Evolutionary conservation across 1,140 invertebrate genomes (phyloP).

Genomic region (Dinothrombium tinctorium): DNA sequence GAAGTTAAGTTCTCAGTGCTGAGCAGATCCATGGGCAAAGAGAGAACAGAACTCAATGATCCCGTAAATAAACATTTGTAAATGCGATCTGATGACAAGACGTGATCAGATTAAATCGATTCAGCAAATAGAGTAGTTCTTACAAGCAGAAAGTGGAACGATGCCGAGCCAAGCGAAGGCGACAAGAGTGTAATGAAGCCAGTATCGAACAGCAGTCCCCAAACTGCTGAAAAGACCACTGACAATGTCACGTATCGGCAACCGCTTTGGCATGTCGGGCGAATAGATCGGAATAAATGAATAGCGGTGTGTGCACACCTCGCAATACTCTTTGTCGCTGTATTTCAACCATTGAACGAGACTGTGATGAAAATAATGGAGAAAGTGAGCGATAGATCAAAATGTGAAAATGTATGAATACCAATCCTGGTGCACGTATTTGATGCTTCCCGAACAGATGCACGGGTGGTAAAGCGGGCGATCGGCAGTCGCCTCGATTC

Average conservation of each 20-base stretch:
- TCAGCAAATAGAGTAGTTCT: conserved; percentile 15
- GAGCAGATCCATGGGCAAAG: conserved; percentile 68
- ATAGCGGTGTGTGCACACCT: conserved; percentile 89
- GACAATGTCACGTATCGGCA: conserved; percentile 71
- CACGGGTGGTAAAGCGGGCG: conserved; percentile 88
- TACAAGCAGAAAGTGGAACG: conserved; percentile 83
- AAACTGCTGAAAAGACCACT: conserved; percentile 68
- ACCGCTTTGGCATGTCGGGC: conserved; percentile 86
- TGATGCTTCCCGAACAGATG: conserved; percentile 94
- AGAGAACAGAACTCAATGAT: conserved; percentile 46
- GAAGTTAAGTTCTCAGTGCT: conserved; percentile 75
- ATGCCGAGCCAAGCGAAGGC: conserved; percentile 92
- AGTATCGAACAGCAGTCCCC: conserved; percentile 71
- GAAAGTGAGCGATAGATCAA: conserved; percentile 4
- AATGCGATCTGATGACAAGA: conserved; percentile 35
- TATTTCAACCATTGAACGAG: conserved; percentile 47
- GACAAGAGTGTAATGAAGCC: conserved; percentile 87
- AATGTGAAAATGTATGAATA: conserved; percentile 13
- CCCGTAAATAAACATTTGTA: conserved; percentile 76
- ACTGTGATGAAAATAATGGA: conserved; percentile 16
- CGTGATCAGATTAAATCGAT: no score
- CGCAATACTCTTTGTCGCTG: conserved; percentile 94
- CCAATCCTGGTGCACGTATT: conserved; percentile 85
- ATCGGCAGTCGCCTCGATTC: conserved; percentile 63
- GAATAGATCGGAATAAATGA: conserved; percentile 98